Conservation (phyloP, 2,888 invertebrate genomes). For the Lingula anatina region DNA sequence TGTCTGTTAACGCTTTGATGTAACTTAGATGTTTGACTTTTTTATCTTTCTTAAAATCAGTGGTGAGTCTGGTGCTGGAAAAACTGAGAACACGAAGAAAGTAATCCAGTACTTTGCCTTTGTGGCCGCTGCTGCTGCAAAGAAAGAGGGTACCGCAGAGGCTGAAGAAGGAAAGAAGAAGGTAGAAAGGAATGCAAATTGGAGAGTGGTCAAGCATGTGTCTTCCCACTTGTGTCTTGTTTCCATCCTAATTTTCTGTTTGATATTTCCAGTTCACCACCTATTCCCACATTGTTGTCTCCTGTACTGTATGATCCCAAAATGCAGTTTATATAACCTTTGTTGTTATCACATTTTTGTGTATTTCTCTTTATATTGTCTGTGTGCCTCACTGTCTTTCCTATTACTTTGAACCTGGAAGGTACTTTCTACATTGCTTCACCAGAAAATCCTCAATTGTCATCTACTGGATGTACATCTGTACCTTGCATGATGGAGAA, state of each 20-base stretch:
- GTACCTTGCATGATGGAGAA: too few species aligned
- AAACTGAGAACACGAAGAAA: slow-evolving; percentile 99
- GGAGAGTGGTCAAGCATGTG: not conserved
- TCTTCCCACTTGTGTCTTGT: slow-evolving; percentile 1
- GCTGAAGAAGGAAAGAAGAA: slow-evolving; percentile 13
- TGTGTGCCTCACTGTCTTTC: not conserved
- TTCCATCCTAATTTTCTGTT: slow-evolving; percentile 6
- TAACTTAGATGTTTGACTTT: too few species aligned
- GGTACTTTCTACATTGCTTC: too few species aligned
- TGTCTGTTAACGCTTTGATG: too few species aligned
- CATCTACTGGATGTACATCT: too few species aligned
- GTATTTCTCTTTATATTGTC: not conserved
- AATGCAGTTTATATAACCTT: not conserved
- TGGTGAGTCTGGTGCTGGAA: slow-evolving; percentile 99
- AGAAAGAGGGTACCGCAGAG: slow-evolving; percentile 23
- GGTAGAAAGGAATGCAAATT: slow-evolving; percentile 22
- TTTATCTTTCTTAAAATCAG: too few species aligned
- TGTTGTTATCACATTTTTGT: not conserved
- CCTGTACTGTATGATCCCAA: not conserved
- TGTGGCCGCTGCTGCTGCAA: slow-evolving; percentile 67
- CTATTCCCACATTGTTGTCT: not conserved
- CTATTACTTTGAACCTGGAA: not conserved
- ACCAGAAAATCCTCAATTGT: too few species aligned
- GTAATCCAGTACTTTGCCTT: slow-evolving; percentile 95
- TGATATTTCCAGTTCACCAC: slow-evolving; percentile 4